A percentile compares a stretch with the other conserved stretches of the same genome.
phyloP scores from a whole-genome alignment of 2,797 vertebrate genomes.

The Leptoclinus maculatus region DNA sequence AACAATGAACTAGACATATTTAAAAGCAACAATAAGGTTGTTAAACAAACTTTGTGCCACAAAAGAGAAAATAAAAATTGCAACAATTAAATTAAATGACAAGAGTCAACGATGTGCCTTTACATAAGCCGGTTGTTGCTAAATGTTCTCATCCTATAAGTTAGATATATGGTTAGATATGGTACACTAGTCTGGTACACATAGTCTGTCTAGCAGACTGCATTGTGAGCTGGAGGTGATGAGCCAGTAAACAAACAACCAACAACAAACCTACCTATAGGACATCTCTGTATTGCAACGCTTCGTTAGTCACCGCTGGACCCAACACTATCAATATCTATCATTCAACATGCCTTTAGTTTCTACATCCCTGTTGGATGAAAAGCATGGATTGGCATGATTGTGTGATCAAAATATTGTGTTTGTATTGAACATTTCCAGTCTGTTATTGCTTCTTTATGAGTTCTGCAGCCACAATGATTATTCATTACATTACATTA shows the following conservation, averaged over 20 bases:
- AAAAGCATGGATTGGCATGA: neutral
- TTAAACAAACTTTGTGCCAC: neutral
- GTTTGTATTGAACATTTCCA: neutral
- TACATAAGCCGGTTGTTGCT: neutral
- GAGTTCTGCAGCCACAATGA: neutral
- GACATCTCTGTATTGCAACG: neutral
- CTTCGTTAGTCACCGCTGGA: neutral
- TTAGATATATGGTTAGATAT: neutral
- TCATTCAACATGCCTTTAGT: neutral
- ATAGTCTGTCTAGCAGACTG: neutral
- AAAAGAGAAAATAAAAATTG: neutral
- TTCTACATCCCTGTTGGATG: neutral
- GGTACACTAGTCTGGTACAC: neutral
- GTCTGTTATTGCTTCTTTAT: neutral
- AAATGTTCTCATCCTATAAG: neutral
- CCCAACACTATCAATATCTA: no score
- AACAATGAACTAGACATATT: neutral
- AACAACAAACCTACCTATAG: neutral
- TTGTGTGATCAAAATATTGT: no score
- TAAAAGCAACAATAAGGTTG: neutral
- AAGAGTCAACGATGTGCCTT: neutral
- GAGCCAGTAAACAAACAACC: neutral
- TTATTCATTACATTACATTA: no score
- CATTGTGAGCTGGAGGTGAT: neutral
- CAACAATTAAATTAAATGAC: neutral